These are phyloP conservation scores for Apogon hyalosoma DNA, from an alignment of 2,797 vertebrate genomes.

Conservation along the genomic window DNA sequence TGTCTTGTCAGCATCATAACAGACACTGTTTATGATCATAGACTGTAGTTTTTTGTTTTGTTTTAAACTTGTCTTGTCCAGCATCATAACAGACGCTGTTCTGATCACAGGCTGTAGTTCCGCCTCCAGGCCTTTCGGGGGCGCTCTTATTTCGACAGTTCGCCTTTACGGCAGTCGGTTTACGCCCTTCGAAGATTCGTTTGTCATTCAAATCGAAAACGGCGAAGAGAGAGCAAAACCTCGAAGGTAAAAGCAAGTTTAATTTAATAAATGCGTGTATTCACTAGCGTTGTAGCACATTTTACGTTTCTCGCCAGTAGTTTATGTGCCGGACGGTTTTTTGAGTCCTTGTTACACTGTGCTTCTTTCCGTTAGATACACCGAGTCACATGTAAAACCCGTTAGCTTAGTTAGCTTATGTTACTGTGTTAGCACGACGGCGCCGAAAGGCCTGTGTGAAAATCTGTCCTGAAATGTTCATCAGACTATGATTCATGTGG, in stretches of 20 bases:
- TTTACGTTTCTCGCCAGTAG: accelerated
- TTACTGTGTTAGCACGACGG: slow-evolving; percentile 55
- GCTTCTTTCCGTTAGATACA: accelerated
- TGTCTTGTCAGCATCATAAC: no score
- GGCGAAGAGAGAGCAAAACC: slow-evolving; percentile 31
- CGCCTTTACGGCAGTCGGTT: accelerated
- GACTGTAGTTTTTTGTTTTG: no score
- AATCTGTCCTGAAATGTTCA: no score
- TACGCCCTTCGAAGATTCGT: slow-evolving; percentile 13
- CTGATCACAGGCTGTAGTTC: slow-evolving; percentile 16
- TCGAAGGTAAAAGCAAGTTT: slow-evolving; percentile 56
- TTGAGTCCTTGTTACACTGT: neutral
- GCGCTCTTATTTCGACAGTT: neutral
- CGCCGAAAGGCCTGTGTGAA: slow-evolving; percentile 32
- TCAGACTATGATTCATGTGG: no score
- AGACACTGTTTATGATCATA: no score
- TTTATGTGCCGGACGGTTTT: accelerated
- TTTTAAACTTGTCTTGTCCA: no score
- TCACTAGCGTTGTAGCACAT: accelerated
- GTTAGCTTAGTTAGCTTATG: slow-evolving; percentile 29
- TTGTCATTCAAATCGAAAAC: slow-evolving; percentile 22
- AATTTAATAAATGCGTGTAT: accelerated
- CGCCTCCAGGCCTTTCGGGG: slow-evolving; percentile 12
- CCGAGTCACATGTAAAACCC: neutral
- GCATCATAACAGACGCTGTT: no score